Conservation (phyloP, 2,888 invertebrate genomes). For the Lepidochrysops patricia region DNA sequence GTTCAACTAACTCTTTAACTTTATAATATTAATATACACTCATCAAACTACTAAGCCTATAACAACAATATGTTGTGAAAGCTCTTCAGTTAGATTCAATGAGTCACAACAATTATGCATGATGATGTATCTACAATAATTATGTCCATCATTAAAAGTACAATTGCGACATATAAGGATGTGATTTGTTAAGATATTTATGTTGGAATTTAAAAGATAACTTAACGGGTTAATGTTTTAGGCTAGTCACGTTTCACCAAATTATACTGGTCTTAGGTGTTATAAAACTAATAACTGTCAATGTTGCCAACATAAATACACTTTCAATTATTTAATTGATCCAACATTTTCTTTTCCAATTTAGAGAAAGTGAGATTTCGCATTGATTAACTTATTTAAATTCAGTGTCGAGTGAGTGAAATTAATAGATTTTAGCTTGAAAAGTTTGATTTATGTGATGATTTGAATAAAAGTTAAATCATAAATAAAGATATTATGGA, state of each 20-base stretch:
- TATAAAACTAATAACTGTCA: neutral
- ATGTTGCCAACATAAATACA: neutral
- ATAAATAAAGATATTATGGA: neutral
- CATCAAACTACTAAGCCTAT: neutral
- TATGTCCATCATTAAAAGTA: neutral
- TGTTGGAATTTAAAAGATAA: neutral
- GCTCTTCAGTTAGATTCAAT: neutral
- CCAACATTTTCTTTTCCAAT: neutral
- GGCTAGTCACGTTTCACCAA: neutral
- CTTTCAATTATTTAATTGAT: slow-evolving; percentile 9
- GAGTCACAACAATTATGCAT: neutral
- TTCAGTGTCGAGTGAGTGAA: neutral
- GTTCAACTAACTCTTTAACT: too few relatives aligned
- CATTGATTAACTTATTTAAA: slow-evolving; percentile 10
- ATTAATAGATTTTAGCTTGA: neutral
- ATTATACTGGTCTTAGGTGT: neutral
- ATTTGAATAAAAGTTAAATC: neutral
- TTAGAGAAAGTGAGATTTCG: slow-evolving; percentile 2
- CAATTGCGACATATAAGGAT: neutral
- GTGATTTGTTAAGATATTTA: neutral
- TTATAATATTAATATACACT: too few relatives aligned
- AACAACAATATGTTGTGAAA: neutral
- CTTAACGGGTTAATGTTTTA: neutral
- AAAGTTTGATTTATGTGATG: neutral
- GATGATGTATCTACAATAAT: neutral